A percentile compares a stretch with the other conserved stretches of the same genome.
Evolutionary conservation across 2,797 vertebrate species (phyloP).

Genomic region (Molothrus ater): DNA sequence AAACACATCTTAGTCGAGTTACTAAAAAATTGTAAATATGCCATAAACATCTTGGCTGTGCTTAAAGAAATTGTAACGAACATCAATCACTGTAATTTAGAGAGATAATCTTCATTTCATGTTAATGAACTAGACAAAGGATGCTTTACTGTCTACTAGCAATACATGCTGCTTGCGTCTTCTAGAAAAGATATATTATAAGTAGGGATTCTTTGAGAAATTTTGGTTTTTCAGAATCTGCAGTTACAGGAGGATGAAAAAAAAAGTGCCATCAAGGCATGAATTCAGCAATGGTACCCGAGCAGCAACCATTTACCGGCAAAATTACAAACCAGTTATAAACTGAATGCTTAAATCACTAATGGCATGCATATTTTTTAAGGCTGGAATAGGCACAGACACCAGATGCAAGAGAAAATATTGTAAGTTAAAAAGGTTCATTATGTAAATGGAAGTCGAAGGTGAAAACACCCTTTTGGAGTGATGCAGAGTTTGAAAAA

Average conservation of each 20-base stretch:
- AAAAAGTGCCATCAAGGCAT: no score
- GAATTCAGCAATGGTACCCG: not conserved
- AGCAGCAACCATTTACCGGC: fast-evolving
- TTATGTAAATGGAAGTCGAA: not conserved
- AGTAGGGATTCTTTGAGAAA: not conserved
- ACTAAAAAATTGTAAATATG: not conserved
- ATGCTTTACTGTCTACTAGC: not conserved
- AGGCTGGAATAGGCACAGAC: not conserved
- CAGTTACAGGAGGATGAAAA: not conserved
- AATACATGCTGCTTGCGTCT: not conserved
- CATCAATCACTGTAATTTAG: not conserved
- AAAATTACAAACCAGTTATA: not conserved
- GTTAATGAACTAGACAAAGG: not conserved
- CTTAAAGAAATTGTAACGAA: not conserved
- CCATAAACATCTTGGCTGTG: not conserved
- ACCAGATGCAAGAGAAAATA: not conserved
- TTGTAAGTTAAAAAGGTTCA: not conserved
- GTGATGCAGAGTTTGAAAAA: not conserved
- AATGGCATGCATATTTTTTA: not conserved
- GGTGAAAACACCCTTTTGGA: not conserved
- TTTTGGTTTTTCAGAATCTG: not conserved
- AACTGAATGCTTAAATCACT: not conserved
- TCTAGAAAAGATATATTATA: not conserved
- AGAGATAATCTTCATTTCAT: not conserved
- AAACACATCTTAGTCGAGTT: not conserved